Conservation (phyloP, 1,140 invertebrate species). For the Drosophila trapezifrons region DNA sequence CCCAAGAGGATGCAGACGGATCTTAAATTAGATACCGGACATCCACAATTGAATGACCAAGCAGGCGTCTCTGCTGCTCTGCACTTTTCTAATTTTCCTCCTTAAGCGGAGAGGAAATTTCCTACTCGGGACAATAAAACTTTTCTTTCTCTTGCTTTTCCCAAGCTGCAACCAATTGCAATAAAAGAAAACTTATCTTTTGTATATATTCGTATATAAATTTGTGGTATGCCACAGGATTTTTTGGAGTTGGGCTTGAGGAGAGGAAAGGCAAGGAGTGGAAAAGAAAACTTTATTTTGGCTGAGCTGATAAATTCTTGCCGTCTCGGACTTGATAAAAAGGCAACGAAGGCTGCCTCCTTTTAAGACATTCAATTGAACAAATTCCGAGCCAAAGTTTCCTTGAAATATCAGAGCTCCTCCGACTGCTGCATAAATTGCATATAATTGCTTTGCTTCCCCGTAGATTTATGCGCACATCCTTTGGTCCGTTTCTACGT, state of each 20-base stretch:
- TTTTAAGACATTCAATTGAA: slow-evolving; percentile 76
- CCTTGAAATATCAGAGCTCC: slow-evolving; percentile 30
- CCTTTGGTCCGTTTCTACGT: slow-evolving; percentile 26
- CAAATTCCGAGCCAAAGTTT: slow-evolving; percentile 67
- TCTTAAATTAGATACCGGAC: slow-evolving; percentile 67
- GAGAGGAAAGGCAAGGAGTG: slow-evolving; percentile 16
- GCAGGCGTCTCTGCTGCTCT: slow-evolving; percentile 35
- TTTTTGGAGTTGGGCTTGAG: slow-evolving; percentile 29
- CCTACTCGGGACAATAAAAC: slow-evolving; percentile 71
- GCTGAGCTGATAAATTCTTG: slow-evolving; percentile 79
- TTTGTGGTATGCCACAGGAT: slow-evolving; percentile 46
- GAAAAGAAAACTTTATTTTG: slow-evolving; percentile 74
- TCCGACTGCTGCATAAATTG: slow-evolving; percentile 70
- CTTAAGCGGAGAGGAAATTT: slow-evolving; percentile 43
- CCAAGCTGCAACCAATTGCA: slow-evolving; percentile 56
- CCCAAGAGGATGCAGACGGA: slow-evolving; percentile 51
- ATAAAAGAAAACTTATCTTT: slow-evolving; percentile 81
- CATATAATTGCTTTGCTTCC: slow-evolving; percentile 73
- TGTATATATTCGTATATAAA: slow-evolving; percentile 47
- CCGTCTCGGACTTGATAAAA: slow-evolving; percentile 75
- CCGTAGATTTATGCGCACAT: slow-evolving; percentile 72
- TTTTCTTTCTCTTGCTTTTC: slow-evolving; percentile 46
- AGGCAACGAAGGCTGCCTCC: slow-evolving; percentile 48
- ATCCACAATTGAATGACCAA: slow-evolving; percentile 66
- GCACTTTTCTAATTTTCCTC: slow-evolving; percentile 68